Conservation (phyloP, 1,140 invertebrate species). For the Lepidurus couesii region DNA sequence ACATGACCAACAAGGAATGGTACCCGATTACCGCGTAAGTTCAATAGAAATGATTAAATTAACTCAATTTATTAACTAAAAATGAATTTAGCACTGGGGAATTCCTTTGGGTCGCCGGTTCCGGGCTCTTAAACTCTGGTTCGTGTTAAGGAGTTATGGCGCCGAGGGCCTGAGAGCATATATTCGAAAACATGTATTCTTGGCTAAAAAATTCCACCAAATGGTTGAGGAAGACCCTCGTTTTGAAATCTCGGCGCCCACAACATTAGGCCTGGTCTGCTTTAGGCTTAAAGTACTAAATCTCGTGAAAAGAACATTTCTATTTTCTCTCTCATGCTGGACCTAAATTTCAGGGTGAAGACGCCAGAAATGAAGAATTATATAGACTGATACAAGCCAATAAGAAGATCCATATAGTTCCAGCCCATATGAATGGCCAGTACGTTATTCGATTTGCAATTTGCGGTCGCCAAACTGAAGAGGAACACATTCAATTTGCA, state of each 20-base stretch:
- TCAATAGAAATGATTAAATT: not conserved
- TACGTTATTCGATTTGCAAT: slow-evolving; percentile 88
- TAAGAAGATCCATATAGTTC: slow-evolving; percentile 89
- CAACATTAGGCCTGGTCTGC: slow-evolving; percentile 85
- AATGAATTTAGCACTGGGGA: slow-evolving; percentile 77
- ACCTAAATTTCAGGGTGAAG: slow-evolving; percentile 55
- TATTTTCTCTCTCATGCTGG: slow-evolving; percentile 42
- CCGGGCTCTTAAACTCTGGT: slow-evolving; percentile 92
- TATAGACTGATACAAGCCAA: slow-evolving; percentile 82
- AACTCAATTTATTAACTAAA: slow-evolving; percentile 39
- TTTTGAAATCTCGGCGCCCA: slow-evolving; percentile 83
- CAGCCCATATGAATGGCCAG: slow-evolving; percentile 74
- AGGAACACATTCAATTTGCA: slow-evolving; percentile 73
- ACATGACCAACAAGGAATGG: slow-evolving; percentile 80
- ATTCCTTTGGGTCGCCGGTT: slow-evolving; percentile 93
- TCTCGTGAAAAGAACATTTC: slow-evolving; percentile 71
- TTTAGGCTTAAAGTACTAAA: slow-evolving; percentile 87
- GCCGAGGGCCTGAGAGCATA: slow-evolving; percentile 76
- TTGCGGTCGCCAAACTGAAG: slow-evolving; percentile 76
- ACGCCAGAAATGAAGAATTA: slow-evolving; percentile 75
- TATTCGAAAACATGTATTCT: slow-evolving; percentile 69
- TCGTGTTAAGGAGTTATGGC: slow-evolving; percentile 86
- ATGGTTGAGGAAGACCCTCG: slow-evolving; percentile 59
- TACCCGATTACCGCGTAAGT: slow-evolving; percentile 79
- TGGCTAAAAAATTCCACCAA: slow-evolving; percentile 78